A percentile compares a stretch with the other conserved stretches of the same genome.
Conservation (phyloP, 2,797 vertebrate genomes). For the Orientallactaga sibirica region DNA sequence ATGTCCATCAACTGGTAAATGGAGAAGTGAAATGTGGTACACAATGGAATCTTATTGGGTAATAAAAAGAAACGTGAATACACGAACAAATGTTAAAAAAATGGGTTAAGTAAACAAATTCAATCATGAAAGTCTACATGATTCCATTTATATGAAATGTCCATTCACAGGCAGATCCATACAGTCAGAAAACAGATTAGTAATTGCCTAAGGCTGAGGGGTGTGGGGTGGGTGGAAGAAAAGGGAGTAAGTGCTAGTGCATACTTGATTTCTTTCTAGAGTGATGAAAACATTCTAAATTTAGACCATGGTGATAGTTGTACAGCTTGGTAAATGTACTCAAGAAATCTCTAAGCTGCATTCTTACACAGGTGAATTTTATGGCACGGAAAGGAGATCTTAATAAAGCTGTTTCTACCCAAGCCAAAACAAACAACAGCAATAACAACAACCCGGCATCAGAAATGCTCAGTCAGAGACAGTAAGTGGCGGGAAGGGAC, state of each 20-base stretch:
- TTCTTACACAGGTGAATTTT: background rate
- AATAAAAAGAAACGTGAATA: background rate
- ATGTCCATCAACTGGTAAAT: background rate
- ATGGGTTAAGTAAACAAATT: conserved; percentile 22
- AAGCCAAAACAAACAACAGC: background rate
- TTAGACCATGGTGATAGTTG: background rate
- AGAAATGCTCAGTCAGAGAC: background rate
- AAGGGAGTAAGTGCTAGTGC: background rate
- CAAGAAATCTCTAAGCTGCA: background rate
- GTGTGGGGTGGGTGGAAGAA: background rate
- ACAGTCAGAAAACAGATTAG: background rate
- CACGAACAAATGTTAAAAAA: background rate
- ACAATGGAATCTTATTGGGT: background rate
- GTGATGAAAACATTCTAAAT: conserved; percentile 40
- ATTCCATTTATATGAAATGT: conserved; percentile 12
- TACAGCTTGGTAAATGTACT: background rate
- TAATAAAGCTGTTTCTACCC: conserved; percentile 31
- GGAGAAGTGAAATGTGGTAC: background rate
- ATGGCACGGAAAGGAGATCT: background rate
- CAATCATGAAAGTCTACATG: background rate
- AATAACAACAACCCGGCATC: background rate
- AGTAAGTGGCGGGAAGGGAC: background rate
- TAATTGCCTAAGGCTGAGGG: background rate
- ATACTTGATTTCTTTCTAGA: background rate
- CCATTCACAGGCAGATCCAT: background rate